Evolutionary conservation across 2,797 vertebrate genomes (phyloP).

Genomic region (Amazona finschi): DNA sequence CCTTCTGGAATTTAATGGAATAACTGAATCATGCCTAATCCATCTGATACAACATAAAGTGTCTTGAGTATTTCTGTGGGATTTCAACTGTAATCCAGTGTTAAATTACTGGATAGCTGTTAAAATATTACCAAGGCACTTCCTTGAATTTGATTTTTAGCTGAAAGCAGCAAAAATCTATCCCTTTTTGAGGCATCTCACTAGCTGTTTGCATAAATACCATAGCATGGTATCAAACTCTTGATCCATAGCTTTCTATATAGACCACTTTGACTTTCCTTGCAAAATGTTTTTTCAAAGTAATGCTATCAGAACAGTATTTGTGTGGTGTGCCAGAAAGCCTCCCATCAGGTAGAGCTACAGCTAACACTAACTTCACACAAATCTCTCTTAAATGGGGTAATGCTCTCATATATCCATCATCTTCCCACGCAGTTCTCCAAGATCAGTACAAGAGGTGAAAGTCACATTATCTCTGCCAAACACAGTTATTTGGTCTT

Average conservation of each 20-base stretch:
- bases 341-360: neutral
- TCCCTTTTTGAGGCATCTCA: neutral
- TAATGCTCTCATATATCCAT: neutral
- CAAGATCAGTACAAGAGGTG: neutral
- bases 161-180: neutral
- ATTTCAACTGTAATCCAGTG: slow-evolving; percentile 35
- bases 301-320: neutral
- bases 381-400: neutral
- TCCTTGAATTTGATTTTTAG: neutral
- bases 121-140: neutral
- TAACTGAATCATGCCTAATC: slow-evolving; percentile 45
- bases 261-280: neutral
- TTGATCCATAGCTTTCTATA: neutral
- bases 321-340: neutral
- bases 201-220: slow-evolving; percentile 13
- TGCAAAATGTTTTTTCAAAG: neutral
- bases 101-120: slow-evolving; percentile 2
- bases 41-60: neutral
- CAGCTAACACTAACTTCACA: neutral
- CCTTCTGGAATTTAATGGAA: slow-evolving; percentile 17
- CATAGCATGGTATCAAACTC: neutral
- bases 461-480: neutral
- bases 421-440: neutral
- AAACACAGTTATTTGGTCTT: neutral
- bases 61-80: neutral